Base-by-base conservation (phyloP, 2,888 invertebrate species). In the Podabrus alpinus region DNA sequence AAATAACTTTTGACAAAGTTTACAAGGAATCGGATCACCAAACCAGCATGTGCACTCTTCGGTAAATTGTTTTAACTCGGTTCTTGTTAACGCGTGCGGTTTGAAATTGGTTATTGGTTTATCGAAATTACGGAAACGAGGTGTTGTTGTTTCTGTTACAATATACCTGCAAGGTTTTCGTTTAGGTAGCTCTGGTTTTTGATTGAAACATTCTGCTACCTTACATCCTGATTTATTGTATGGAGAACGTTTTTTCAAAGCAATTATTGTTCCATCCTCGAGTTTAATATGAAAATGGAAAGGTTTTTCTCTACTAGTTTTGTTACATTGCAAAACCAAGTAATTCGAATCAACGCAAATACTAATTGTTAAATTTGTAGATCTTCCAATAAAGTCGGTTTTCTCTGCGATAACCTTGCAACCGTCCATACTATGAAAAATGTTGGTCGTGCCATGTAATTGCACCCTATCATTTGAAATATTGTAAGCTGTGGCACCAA, bases 391-490 rank as follows among this genome's bases (percentile, higher is more conserved):
- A 9, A 71, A 66, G 19, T 16, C 45, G 9, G 72, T 25, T n/a
- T 59, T 25, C 13, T 72, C 75, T 10, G 69, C 61, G 13, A 24
- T 69, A 19, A 76, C 64, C 59, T 68, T 70, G 24, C 69, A 66
- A 1, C 72, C 76, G 13, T 61, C 70, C 13, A 69, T 15, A 9
- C 70, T 73, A 10, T 69, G 69, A 13, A 76, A 73, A 21, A 19
- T 25, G 15, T 70, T 73, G 7, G 73, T 73, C 3, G 29, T 19
- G 10, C 73, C 76, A n/a, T 67, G 73, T 45, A 73, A 64, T 66
- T 76, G 68, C 7, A 68, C 9, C 9, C 62, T 29, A 7, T 29
- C 11, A 2, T 25, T 15, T 0, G 21, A 17, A 2, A 73, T 15
- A 17, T 76, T 68, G 21, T 70, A 76, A n/a, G 60, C 75, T 24